Evolutionary conservation across 1,140 invertebrate genomes (phyloP).

Genomic region (Alviniconcha marisindica): DNA sequence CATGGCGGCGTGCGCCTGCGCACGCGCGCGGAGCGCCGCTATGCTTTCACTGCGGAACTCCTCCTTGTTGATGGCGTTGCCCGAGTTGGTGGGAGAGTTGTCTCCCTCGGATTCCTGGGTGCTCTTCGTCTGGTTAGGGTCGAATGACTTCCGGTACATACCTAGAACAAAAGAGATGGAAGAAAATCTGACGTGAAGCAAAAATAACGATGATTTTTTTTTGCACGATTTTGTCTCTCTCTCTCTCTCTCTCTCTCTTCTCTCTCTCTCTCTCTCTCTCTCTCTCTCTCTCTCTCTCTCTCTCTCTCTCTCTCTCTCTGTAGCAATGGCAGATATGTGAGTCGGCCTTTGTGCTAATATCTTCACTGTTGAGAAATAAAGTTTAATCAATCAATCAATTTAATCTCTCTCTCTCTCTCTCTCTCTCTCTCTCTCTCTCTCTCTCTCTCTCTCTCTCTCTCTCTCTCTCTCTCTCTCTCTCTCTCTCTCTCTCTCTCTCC

Average conservation of each 20-base stretch:
- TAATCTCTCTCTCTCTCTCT: no score
- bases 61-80: slow-evolving; percentile 43
- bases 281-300: background rate
- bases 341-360: no score
- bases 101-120: slow-evolving; percentile 52
- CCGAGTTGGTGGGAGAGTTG: slow-evolving; percentile 28
- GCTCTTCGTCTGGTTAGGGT: slow-evolving; percentile 82
- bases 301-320: slow-evolving; percentile 1
- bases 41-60: slow-evolving; percentile 82
- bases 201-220: no score
- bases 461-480: no score
- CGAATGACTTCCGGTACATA: slow-evolving; percentile 98
- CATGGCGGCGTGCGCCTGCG: slow-evolving; percentile 91
- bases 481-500: no score
- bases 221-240: no score
- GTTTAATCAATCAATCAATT: no score
- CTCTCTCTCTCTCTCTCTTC: background rate
- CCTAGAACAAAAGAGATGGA: slow-evolving; percentile 80
- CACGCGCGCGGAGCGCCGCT: slow-evolving; percentile 93
- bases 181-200: no score
- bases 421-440: no score
- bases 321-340: no score
- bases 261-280: background rate
- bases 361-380: no score
- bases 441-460: no score